A percentile compares a stretch with the other conserved stretches of the same genome.
These are phyloP conservation scores for Plectropomus leopardus DNA, from an alignment of 2,113 vertebrate species.

Conservation along the genomic window DNA sequence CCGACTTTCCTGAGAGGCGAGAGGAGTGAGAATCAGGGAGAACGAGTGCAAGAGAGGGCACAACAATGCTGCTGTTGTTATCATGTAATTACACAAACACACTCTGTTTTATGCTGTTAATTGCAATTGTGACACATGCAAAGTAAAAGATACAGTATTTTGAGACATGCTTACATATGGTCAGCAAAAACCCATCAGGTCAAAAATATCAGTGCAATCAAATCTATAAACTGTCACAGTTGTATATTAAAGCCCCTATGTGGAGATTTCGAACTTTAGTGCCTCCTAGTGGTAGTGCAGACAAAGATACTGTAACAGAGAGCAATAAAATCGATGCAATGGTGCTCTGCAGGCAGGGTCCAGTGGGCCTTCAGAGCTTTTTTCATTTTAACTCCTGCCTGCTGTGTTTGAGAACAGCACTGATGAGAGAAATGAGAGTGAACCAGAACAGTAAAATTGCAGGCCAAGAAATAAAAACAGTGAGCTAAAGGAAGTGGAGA, in stretches of 20 bases:
- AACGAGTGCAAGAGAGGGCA: not conserved
- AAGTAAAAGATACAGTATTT: not conserved
- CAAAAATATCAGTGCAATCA: not conserved
- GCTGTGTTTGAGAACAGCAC: constrained; percentile 2
- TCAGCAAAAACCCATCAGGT: not conserved
- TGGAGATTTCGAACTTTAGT: constrained; percentile 4
- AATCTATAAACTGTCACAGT: not conserved
- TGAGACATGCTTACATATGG: not conserved
- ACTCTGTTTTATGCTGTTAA: not conserved
- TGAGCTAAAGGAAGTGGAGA: not conserved
- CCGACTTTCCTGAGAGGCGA: constrained; percentile 4
- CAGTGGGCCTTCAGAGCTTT: not conserved
- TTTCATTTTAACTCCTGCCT: not conserved
- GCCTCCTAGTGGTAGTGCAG: not conserved
- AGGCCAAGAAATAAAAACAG: not conserved
- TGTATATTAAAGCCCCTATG: constrained; percentile 18
- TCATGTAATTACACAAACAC: not conserved
- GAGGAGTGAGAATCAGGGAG: not conserved
- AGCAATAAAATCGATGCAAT: not conserved
- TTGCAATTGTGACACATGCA: not conserved
- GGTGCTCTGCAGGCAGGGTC: not conserved
- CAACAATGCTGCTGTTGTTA: not conserved
- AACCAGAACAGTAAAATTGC: not conserved
- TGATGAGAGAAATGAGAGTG: constrained; percentile 1
- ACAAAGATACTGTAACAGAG: constrained; percentile 4